Evolutionary conservation across 2,888 invertebrate genomes (phyloP), one percentile per base, ranked within the genome.

Genomic region (Apamea monoglypha): DNA sequence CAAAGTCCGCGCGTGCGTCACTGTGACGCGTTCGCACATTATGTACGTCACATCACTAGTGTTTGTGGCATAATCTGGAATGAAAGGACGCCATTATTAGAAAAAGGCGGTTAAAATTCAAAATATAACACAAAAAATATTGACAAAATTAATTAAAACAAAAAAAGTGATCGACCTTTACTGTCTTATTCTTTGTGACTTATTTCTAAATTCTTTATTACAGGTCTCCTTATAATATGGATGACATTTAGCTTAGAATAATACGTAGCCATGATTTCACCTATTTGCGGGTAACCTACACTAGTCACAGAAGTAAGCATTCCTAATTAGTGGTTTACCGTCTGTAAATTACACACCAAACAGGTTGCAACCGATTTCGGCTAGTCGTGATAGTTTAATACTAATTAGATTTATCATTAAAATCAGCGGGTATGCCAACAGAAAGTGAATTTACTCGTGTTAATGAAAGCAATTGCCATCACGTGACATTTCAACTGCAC

Each of bases 11-110:
- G 80, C 83, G 79, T 91, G 94, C 95, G 96, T 92, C 95, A 89
- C 82, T 84, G 80, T 86, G 95, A 94, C 95, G 95, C 94, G 87
- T 80, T 85, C 75, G 88, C 84, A 88, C 94, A 94, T 94, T 92
- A 80, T 85, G 91, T 88, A 89, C 89, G 91, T 94, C 93, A 94
- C 95, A 94, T 95, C 95, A 95, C 95, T 95, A 93, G 90, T 87
- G 83, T 89, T 90, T 89, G 86, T 89, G 88, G 85, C 91, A 92
- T 92, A 68, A 88, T 91, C 96, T 95, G 95, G 91, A 94, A 91
- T 85, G 89, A 91, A 92, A 87, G 77, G 76, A 85, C 29, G 75
- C 47, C 61, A 74, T 50, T 63, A 71, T 78, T 64, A 73, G 36
- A 25, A 63, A 74, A 75, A 16, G 16, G 12, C 44, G 47, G 18